Conservation (phyloP, 2,113 vertebrate species). For the Anseranas semipalmata region DNA sequence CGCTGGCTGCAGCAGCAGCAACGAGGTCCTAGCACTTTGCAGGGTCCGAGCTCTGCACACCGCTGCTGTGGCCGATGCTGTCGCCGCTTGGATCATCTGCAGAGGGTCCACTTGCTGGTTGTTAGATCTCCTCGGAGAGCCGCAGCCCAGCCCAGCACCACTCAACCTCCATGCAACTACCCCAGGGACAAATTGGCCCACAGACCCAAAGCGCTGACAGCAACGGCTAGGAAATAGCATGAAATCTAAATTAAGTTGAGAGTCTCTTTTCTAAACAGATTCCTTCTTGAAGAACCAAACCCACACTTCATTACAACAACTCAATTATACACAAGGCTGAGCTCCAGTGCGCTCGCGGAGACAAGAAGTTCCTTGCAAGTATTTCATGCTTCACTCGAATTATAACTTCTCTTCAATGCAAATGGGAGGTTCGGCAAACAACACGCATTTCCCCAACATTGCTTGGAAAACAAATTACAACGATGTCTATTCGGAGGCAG, state of each 20-base stretch:
- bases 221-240: background rate
- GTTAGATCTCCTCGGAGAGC: background rate
- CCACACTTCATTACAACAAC: conserved; percentile 64
- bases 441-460: background rate
- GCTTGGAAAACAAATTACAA: background rate
- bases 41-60: background rate
- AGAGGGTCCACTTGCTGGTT: background rate
- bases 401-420: background rate
- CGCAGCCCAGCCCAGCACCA: background rate
- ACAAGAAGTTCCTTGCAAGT: background rate
- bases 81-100: background rate
- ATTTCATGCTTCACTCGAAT: background rate
- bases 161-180: background rate
- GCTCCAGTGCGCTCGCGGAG: background rate
- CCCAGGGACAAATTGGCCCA: background rate
- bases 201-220: background rate
- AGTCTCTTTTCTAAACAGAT: conserved; percentile 54
- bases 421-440: background rate
- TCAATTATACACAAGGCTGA: conserved; percentile 72
- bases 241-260: conserved; percentile 59
- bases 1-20: fast-evolving
- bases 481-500: background rate
- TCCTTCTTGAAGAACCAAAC: conserved; percentile 27
- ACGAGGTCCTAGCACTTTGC: fast-evolving
- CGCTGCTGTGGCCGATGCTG: background rate